These are phyloP conservation scores for Nesometra sesokonis DNA, from an alignment of 35 echinoderm and acorn worm species.

Conservation along the genomic window DNA sequence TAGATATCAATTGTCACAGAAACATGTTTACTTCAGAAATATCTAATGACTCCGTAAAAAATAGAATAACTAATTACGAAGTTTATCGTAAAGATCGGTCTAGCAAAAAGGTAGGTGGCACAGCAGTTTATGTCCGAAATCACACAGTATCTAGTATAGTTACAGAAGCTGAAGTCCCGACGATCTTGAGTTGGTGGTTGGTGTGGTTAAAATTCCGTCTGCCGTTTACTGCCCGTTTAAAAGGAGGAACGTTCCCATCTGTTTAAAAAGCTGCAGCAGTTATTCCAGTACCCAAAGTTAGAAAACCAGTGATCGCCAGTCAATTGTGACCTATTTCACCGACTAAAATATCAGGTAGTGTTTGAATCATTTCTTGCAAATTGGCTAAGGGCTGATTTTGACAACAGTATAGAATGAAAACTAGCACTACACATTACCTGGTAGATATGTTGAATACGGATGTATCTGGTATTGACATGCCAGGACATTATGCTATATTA, in stretches of 20 bases:
- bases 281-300: too few species aligned
- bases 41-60: too few species aligned
- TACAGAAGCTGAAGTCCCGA: too few species aligned
- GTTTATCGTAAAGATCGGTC: too few species aligned
- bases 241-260: slow-evolving; percentile 3
- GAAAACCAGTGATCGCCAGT: neutral
- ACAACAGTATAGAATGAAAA: neutral
- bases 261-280: neutral
- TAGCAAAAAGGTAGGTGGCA: too few species aligned
- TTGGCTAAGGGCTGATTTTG: neutral
- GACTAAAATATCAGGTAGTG: neutral
- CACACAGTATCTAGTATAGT: too few species aligned
- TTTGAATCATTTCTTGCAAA: slow-evolving; percentile 3
- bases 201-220: too few species aligned
- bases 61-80: too few species aligned
- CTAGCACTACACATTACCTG: slow-evolving; percentile 4
- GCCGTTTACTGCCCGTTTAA: neutral
- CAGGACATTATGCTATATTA: neutral
- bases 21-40: too few species aligned
- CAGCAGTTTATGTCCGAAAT: too few species aligned
- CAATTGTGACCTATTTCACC: neutral
- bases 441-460: neutral
- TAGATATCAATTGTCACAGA: too few species aligned
- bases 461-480: neutral
- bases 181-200: too few species aligned